These are phyloP conservation scores for Colostygia pectinataria DNA, from an alignment of 2,888 invertebrate species.

Conservation along the genomic window DNA sequence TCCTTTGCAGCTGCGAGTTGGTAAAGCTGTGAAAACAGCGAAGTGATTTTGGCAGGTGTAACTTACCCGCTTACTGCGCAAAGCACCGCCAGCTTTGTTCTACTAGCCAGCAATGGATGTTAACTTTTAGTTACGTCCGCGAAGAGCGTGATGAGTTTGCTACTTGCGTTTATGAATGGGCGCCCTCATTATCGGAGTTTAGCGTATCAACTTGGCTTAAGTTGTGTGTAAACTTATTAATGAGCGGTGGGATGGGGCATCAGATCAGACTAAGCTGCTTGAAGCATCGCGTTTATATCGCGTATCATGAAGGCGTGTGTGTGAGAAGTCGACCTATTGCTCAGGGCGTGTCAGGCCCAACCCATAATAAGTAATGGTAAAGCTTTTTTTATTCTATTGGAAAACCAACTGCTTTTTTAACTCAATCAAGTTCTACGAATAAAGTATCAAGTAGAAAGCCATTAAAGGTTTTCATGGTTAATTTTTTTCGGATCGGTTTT, in stretches of 20 bases:
- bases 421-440: too few relatives aligned
- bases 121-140: constrained; percentile 50
- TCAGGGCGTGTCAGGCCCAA: too few relatives aligned
- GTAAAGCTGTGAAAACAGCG: constrained; percentile 51
- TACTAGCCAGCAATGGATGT: constrained; percentile 47
- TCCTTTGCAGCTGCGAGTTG: constrained; percentile 25
- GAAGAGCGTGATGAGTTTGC: constrained; percentile 57
- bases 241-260: neutral
- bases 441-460: too few relatives aligned
- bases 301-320: too few relatives aligned
- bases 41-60: constrained; percentile 46
- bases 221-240: neutral
- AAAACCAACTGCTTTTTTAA: too few relatives aligned
- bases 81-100: constrained; percentile 43
- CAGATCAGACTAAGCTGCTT: too few relatives aligned
- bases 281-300: too few relatives aligned
- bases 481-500: too few relatives aligned
- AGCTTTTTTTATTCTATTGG: too few relatives aligned
- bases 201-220: constrained; percentile 9
- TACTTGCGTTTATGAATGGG: constrained; percentile 60
- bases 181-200: constrained; percentile 31
- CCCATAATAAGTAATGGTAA: too few relatives aligned
- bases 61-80: constrained; percentile 40
- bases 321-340: too few relatives aligned
- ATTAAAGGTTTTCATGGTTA: too few relatives aligned